phyloP scores from a whole-genome alignment of 2,113 vertebrate genomes.

The Megaleporinus macrocephalus region DNA sequence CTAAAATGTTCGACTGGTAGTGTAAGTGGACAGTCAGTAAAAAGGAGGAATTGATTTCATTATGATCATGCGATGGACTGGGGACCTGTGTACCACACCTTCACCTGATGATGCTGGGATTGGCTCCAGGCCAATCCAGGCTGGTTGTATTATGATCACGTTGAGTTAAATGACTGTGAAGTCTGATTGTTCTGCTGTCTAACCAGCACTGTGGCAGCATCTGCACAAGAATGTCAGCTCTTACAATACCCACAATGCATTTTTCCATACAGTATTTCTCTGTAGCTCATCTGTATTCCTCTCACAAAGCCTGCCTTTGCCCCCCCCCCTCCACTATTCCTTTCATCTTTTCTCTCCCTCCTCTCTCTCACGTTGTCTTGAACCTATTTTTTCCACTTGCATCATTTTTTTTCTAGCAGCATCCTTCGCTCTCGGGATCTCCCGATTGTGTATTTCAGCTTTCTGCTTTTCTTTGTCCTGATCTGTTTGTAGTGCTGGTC shows the following conservation, averaged over 20 bases:
- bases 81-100: no score
- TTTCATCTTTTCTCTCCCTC: slow-evolving; percentile 5
- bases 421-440: neutral
- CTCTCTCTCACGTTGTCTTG: neutral
- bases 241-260: slow-evolving; percentile 1
- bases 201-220: no score
- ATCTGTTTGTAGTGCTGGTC: neutral
- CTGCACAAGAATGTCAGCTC: neutral
- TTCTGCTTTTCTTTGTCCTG: neutral
- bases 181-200: neutral
- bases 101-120: no score
- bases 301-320: neutral
- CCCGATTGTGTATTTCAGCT: neutral
- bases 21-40: neutral
- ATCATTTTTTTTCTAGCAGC: neutral
- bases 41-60: neutral
- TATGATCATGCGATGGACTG: neutral
- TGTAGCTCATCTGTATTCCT: slow-evolving; percentile 8
- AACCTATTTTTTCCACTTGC: neutral
- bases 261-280: neutral
- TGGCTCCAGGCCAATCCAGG: no score
- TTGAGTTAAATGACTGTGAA: neutral
- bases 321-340: neutral
- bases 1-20: no score
- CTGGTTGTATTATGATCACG: no score